Conservation (phyloP, 2,113 vertebrate species). For the Erythrocercus mccallii region DNA sequence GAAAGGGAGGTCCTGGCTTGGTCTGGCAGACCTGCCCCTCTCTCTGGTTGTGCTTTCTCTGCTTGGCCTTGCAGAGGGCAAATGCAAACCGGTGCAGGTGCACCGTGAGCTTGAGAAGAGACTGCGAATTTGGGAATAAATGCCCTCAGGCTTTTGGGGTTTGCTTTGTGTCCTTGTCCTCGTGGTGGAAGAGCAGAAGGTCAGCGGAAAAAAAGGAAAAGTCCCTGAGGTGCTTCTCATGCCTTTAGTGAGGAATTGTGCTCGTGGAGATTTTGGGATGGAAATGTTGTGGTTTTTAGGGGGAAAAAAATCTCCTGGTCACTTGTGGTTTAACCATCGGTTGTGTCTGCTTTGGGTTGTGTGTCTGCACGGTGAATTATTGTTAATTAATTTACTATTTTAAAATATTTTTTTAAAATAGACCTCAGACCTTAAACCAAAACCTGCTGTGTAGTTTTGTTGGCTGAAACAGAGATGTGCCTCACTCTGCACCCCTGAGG, state of each 20-base stretch:
- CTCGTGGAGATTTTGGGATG: neutral
- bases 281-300: neutral
- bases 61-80: neutral
- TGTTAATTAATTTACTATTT: neutral
- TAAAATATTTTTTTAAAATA: fast-evolving
- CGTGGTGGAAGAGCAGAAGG: neutral
- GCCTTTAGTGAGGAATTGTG: neutral
- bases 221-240: neutral
- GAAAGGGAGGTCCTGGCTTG: neutral
- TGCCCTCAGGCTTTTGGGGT: neutral
- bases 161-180: neutral
- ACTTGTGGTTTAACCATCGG: neutral
- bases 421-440: neutral
- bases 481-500: neutral
- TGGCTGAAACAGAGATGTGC: neutral
- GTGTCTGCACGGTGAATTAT: neutral
- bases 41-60: neutral
- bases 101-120: neutral
- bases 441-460: neutral
- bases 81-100: neutral
- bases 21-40: neutral
- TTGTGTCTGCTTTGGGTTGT: neutral
- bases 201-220: neutral
- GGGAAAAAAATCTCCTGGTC: neutral
- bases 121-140: neutral